Evolutionary conservation across 1,140 invertebrate genomes (phyloP).

Genomic region (Diploscapter pachys): DNA sequence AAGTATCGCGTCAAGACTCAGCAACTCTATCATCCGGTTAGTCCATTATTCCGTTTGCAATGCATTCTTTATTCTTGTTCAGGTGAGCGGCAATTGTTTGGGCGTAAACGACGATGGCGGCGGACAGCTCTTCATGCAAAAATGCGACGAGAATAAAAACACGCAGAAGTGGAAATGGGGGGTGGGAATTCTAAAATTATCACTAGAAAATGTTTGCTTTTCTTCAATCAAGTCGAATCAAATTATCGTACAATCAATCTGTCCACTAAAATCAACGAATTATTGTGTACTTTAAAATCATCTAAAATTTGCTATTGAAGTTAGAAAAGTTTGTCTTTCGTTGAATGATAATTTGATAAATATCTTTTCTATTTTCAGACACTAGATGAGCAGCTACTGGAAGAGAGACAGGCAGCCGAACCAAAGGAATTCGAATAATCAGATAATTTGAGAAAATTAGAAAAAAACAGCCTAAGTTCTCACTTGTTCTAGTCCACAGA

Average conservation of each 20-base stretch:
- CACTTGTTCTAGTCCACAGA: constrained; percentile 6
- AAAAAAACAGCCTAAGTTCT: not conserved
- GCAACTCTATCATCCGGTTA: constrained; percentile 71
- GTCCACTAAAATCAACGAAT: no score
- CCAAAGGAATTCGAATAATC: constrained; percentile 22
- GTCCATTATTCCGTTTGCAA: constrained; percentile 20
- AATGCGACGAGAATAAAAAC: constrained; percentile 68
- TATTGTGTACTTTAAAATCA: no score
- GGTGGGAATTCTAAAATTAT: no score
- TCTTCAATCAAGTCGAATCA: no score
- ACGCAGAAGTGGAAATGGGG: constrained; percentile 77
- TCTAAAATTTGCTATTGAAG: no score
- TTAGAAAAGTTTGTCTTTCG: no score
- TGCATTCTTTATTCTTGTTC: constrained; percentile 5
- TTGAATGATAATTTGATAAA: no score
- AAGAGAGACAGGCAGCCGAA: constrained; percentile 16
- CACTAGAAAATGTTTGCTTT: no score
- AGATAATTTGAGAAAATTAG: not conserved
- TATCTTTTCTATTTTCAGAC: constrained; percentile 52
- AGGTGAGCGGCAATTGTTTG: constrained; percentile 68
- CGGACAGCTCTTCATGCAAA: constrained; percentile 72
- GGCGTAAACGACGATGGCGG: constrained; percentile 69
- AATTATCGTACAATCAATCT: no score
- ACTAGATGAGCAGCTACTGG: constrained; percentile 19
- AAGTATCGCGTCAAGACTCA: constrained; percentile 74